Percentiles rank a stretch among this genome's conserved stretches.
These are phyloP conservation scores for Bubo scandiacus DNA, from an alignment of 2,113 vertebrate genomes.

Conservation along the genomic window DNA sequence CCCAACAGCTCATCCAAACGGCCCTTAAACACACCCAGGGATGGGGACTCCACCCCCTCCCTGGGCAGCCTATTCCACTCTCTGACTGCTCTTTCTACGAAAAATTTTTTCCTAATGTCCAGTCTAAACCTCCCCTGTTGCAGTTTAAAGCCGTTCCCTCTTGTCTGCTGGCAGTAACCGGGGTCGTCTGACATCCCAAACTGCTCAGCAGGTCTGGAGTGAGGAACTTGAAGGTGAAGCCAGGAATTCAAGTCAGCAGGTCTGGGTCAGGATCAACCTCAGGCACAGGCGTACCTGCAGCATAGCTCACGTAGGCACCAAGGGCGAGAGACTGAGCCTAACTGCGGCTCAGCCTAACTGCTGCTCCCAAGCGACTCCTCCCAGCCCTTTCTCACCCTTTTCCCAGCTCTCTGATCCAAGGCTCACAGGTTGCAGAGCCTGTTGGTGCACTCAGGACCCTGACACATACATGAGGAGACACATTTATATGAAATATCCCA, in stretches of 20 bases:
- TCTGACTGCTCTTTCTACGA: too few relatives aligned
- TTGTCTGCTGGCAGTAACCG: background rate
- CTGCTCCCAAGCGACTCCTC: background rate
- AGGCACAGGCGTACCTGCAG: background rate
- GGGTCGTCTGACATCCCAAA: background rate
- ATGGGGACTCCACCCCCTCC: too few relatives aligned
- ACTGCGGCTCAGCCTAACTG: background rate
- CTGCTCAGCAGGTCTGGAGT: background rate
- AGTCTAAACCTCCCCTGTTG: too few relatives aligned
- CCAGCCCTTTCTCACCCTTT: background rate
- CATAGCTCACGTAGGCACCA: background rate
- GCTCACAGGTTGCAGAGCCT: background rate
- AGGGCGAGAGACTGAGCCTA: background rate
- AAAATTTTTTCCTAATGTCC: too few relatives aligned
- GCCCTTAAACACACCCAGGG: too few relatives aligned
- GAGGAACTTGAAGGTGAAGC: background rate
- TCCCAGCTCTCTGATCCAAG: background rate
- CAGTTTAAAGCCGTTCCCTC: too few relatives aligned
- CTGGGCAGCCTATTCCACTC: too few relatives aligned
- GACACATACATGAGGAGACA: rapidly evolving
- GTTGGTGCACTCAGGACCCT: background rate
- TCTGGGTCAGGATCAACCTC: background rate
- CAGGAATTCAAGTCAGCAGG: background rate
- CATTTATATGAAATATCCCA: background rate
- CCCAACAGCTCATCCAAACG: too few relatives aligned